phyloP scores from a whole-genome alignment of 1,140 invertebrate species.

The Caenorhabditis brenneri region DNA sequence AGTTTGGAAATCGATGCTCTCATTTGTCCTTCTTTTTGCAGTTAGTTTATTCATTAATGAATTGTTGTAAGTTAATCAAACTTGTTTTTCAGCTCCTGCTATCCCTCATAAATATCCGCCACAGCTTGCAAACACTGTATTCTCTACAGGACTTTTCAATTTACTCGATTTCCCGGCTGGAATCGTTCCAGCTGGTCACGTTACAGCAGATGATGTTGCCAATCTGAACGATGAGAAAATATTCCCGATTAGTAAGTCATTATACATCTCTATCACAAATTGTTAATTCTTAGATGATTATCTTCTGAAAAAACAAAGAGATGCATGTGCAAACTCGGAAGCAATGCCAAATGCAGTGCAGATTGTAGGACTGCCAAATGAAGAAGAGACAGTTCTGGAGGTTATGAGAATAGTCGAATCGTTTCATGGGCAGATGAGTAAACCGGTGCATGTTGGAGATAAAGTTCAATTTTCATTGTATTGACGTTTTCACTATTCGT shows the following conservation, averaged over 20 bases:
- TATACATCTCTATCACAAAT: neutral
- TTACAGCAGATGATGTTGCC: constrained; percentile 51
- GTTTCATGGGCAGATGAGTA: neutral
- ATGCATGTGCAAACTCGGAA: constrained; percentile 23
- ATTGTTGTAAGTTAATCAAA: neutral
- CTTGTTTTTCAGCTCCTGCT: constrained; percentile 55
- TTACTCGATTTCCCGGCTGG: constrained; percentile 53
- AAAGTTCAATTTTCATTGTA: too few relatives aligned
- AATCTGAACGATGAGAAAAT: constrained; percentile 43
- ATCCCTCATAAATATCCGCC: constrained; percentile 61
- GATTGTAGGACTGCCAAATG: constrained; percentile 64
- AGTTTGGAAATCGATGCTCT: constrained; percentile 62
- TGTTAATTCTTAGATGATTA: neutral
- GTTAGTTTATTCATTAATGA: neutral
- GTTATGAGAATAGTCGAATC: constrained; percentile 64
- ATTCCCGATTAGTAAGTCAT: too few relatives aligned
- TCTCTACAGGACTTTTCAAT: constrained; percentile 62
- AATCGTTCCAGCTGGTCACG: constrained; percentile 51
- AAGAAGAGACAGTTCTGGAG: constrained; percentile 65
- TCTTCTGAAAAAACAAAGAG: neutral
- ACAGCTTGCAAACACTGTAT: constrained; percentile 55
- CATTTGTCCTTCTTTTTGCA: constrained; percentile 65
- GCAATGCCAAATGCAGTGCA: constrained; percentile 63
- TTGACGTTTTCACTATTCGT: too few relatives aligned
- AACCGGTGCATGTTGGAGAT: neutral